Evolutionary conservation across 2,113 vertebrate genomes (phyloP), one percentile per base, ranked within the genome.

Genomic region (Thunnus thynnus): DNA sequence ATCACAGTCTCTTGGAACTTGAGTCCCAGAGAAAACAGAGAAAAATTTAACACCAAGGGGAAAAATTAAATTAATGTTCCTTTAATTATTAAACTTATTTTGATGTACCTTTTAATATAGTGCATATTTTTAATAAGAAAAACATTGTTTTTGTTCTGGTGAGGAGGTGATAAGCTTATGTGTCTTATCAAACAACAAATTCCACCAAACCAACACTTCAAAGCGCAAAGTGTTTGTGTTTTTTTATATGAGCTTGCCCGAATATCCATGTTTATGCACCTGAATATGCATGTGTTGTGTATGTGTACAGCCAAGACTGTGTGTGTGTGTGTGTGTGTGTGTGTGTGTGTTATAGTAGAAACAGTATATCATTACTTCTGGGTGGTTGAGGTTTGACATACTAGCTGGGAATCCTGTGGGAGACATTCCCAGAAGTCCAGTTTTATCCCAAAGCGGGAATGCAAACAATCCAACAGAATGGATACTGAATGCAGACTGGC

Each of bases 391-490:
- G 83, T 88, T 82, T 74, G 83, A 85, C 79, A 82, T 82, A 78
- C 78, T 81, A 68, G 78, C 83, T 85, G 64, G 66, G 58, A 90
- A 90, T 86, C 80, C 76, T 51, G 73, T 76, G 75, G 83, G 84
- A 90, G 79, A 76, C 78, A 86, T 93, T 94, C 90, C 87, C 87
- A 87, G 82, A 90, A 92, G 90, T 89, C 72, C 70, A 48, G 79
- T 89, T 94, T 90, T 85, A 89, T 90, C 86, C 91, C 75, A 83
- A 76, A 84, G 65, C 16, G 55, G 82, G 83, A 89, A 92, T 77
- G 86, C 82, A 87, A 92, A 94, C 84, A 88, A 82, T 86, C 80
- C 52, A 79, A 76, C 47, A 65, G n/a, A 82, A 82, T 72, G 67
- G 81, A 81, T 66, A 86, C 13, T 55, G 25, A 76, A 62, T 3